Evolutionary conservation across 2,113 vertebrate species (phyloP).

Genomic region (Python bivittatus): DNA sequence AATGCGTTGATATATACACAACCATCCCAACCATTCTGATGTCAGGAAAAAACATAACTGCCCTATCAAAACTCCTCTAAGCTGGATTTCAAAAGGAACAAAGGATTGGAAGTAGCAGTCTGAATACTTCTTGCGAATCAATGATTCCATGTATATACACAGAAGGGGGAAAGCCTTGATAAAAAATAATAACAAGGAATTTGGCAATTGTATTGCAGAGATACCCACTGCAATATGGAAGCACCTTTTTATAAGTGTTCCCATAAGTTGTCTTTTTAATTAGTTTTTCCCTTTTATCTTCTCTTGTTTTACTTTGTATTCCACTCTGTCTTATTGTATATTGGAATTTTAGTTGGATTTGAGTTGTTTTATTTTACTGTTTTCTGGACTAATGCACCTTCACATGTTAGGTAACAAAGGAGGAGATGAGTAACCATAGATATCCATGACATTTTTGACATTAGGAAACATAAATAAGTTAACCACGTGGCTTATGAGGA

Average conservation of each 20-base stretch:
- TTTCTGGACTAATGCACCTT: not conserved
- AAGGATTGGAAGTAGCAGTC: not conserved
- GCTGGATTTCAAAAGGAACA: not conserved
- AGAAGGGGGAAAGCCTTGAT: not conserved
- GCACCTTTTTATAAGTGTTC: too few relatives aligned
- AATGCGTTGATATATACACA: not conserved
- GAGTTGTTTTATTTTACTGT: not conserved
- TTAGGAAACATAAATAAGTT: not conserved
- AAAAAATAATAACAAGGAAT: not conserved
- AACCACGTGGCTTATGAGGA: not conserved
- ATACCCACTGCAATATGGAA: not conserved
- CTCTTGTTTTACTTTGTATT: not conserved
- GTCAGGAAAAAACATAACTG: not conserved
- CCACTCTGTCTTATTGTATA: not conserved
- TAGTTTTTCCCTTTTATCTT: not conserved
- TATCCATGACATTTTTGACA: not conserved
- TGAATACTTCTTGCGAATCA: not conserved
- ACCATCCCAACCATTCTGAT: not conserved
- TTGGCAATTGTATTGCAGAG: not conserved
- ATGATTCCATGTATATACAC: not conserved
- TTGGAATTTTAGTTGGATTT: not conserved
- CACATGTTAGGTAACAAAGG: not conserved
- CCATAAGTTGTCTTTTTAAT: not conserved
- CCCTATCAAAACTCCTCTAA: not conserved
- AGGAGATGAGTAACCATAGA: not conserved